These are phyloP conservation scores for Aelia acuminata DNA, from an alignment of 2,888 invertebrate species.

Conservation along the genomic window DNA sequence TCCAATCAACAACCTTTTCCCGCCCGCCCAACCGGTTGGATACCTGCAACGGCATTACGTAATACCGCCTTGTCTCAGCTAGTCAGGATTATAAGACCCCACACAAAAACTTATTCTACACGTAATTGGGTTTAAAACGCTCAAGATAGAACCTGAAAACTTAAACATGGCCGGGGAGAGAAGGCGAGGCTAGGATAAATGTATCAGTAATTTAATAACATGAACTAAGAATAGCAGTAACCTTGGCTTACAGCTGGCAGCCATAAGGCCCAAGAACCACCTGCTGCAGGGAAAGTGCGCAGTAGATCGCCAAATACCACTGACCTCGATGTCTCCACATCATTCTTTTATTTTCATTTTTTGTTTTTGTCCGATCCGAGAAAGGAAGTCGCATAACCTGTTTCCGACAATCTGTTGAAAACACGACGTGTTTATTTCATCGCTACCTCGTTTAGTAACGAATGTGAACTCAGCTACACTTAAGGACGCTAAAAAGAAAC, in stretches of 20 bases:
- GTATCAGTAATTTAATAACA: too few species aligned
- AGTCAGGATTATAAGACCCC: background rate
- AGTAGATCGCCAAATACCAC: slow-evolving; percentile 33
- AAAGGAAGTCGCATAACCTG: slow-evolving; percentile 4
- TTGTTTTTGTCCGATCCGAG: background rate
- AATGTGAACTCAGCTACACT: too few species aligned
- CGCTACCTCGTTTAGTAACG: too few species aligned
- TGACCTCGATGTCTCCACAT: background rate
- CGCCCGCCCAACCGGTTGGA: background rate
- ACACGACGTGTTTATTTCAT: background rate
- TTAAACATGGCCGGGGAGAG: background rate
- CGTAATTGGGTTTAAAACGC: background rate
- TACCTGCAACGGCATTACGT: background rate
- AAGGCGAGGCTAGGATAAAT: too few species aligned
- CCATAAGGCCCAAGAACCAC: background rate
- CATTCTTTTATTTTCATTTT: background rate
- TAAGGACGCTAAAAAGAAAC: too few species aligned
- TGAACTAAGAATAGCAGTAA: background rate
- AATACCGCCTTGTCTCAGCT: background rate
- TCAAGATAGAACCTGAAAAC: background rate
- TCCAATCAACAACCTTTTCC: background rate
- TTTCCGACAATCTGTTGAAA: background rate
- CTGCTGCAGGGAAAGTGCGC: slow-evolving; percentile 27
- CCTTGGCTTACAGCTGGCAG: background rate
- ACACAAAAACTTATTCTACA: background rate